Conservation (phyloP, 2,888 invertebrate genomes). For the Vesta saturnalis region DNA sequence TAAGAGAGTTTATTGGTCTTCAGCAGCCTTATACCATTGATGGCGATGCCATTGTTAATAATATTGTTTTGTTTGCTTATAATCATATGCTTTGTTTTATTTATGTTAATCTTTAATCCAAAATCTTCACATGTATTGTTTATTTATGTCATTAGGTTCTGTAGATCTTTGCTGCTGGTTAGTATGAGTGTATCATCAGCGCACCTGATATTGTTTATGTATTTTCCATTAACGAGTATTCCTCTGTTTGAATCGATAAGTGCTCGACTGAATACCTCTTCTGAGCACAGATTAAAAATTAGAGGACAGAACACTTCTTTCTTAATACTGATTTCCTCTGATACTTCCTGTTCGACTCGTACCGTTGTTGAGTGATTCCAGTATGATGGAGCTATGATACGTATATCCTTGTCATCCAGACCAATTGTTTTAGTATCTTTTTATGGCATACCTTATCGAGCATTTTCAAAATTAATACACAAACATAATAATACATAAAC, state of each 20-base stretch:
- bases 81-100: neutral
- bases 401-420: neutral
- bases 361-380: neutral
- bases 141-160: neutral
- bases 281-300: too few relatives aligned
- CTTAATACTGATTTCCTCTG: neutral
- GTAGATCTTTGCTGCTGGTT: neutral
- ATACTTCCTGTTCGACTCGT: neutral
- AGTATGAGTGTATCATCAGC: neutral
- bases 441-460: too few relatives aligned
- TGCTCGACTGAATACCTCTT: neutral
- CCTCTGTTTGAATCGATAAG: neutral
- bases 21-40: neutral
- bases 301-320: neutral
- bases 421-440: neutral
- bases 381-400: neutral
- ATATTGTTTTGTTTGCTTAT: neutral
- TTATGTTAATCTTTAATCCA: neutral
- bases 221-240: neutral
- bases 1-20: neutral
- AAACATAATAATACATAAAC: too few relatives aligned
- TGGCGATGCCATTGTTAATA: neutral
- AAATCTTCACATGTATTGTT: neutral
- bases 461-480: too few relatives aligned
- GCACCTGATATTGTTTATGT: neutral